Conservation (phyloP, 1,140 invertebrate genomes). For the Megalopta genalis region DNA sequence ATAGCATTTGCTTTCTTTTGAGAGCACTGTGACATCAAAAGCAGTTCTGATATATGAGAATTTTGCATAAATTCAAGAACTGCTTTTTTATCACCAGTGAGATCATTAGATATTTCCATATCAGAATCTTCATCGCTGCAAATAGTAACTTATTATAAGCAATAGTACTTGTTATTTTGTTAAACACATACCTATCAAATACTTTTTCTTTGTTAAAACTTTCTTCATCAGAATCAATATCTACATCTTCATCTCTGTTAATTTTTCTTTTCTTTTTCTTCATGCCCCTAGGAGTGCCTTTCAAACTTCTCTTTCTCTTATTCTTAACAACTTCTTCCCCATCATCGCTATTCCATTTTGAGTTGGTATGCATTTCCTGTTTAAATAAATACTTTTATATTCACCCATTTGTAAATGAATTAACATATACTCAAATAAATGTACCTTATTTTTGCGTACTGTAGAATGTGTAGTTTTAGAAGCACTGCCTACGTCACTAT, state of each 20-base stretch:
- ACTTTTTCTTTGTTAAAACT: conserved; percentile 73
- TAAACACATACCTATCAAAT: conserved; percentile 71
- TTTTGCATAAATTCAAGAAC: conserved; percentile 89
- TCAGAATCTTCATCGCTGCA: conserved; percentile 87
- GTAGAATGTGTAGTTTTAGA: conserved; percentile 43
- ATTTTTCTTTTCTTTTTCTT: conserved; percentile 69
- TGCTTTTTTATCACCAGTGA: conserved; percentile 85
- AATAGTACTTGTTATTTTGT: too few species aligned
- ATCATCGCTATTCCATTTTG: conserved; percentile 73
- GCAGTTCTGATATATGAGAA: conserved; percentile 84
- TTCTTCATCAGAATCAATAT: conserved; percentile 74
- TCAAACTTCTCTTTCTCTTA: conserved; percentile 55
- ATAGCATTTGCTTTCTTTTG: conserved; percentile 87
- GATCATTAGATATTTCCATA: conserved; percentile 84
- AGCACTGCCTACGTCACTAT: conserved; percentile 71
- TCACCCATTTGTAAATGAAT: too few species aligned
- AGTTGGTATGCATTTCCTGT: conserved; percentile 63
- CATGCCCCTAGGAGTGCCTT: conserved; percentile 49
- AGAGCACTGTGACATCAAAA: conserved; percentile 85
- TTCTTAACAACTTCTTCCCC: conserved; percentile 54
- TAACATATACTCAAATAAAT: not conserved
- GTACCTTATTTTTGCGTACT: conserved; percentile 9
- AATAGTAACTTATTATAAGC: not conserved
- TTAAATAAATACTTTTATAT: conserved; percentile 52
- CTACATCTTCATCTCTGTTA: conserved; percentile 69